Evolutionary conservation across 2,113 vertebrate species (phyloP), one percentile per base, ranked within the genome.

Genomic region (Telmatochromis bifrenatus): DNA sequence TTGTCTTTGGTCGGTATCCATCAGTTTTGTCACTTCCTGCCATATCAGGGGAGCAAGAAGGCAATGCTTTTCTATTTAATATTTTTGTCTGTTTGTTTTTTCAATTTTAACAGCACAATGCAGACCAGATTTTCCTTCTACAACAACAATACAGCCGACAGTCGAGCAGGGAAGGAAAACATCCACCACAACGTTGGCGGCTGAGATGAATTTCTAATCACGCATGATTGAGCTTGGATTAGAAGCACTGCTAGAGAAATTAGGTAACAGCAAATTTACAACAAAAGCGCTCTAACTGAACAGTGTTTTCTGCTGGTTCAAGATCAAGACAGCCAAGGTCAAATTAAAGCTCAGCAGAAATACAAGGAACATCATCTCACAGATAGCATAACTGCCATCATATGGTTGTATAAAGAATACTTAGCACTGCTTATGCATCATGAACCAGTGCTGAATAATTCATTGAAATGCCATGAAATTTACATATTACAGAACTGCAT

Each of bases 131-230:
- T 91, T 88, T 79, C 84, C 28, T 81, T 21, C 80, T 79, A 79
- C 47, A 11, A 58, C 82, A 88, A 84, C 87, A 84, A 85, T 82
- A 80, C 83, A 88, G 45, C 17, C 17, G 15, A 65, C 17, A 47
- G 42, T 85, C 17, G 2, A 85, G 60, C 54, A 54, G 13, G 70
- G 77, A 65, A 45, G 56, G 35, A 58, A 88, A 88, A 56, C 58
- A 83, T 84, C 53, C 80, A 51, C 53, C 23, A 4, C 73, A 65
- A 85, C 19, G 7, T 60, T 85, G 31, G 14, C 28, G 7, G 62
- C 56, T 49, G 83, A 80, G 87, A 87, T 75, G 45, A 82, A 86
- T 90, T 87, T 84, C 23, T 80, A 83, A 88, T 79, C 85, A 79
- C 73, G 87, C 84, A 79, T 91, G 35, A 19, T 9, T 83, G 92